Base-by-base conservation (phyloP, 2,113 vertebrate genomes). In the Oryzias melastigma region DNA sequence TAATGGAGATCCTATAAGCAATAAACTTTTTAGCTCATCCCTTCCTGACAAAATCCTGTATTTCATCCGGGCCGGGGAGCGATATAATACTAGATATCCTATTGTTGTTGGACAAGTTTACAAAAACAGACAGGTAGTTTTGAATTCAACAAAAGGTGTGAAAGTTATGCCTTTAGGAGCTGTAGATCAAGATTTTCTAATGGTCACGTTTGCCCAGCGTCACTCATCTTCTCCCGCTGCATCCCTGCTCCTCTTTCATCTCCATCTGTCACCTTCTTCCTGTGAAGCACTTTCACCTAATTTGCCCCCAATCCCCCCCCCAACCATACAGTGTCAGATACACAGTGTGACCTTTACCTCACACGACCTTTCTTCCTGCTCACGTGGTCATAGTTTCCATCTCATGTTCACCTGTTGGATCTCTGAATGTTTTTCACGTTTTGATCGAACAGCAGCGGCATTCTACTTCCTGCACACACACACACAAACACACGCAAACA, bases 331-430 rank as follows among this genome's bases (percentile, higher is more conserved):
- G 24, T 7, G 42, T 29, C 27, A 43, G 3, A 49, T 52, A 17
- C 25, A 35, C 16, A 17, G 24, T 51, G 48, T 64, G 53, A 50
- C 58, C 58, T 65, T 58, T 55, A 48, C 19, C 29, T 8, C 5
- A 14, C 15, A 46, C 46, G 14, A 35, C 15, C 14, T 56, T 40
- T 25, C 15, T 13, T 22, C 20, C 52, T 35, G 16, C 14, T 65
- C 51, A 58, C 55, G 2, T 73, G 24, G 40, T 22, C 41, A 40
- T 3, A 41, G 13, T 18, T 44, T 65, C 24, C 35, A 45, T 58
- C 29, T 52, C 27, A 3, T 0, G 0, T 35, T 22, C 67, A 68
- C 17, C 66, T 60, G 66, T 50, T 22, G 15, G 61, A 69, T 1
- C 35, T 20, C 6, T 18, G 4, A n/a, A 22, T 4, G 15, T 49